Conservation (phyloP, 2,888 invertebrate species). For the Cataglyphis rosenhaueri region DNA sequence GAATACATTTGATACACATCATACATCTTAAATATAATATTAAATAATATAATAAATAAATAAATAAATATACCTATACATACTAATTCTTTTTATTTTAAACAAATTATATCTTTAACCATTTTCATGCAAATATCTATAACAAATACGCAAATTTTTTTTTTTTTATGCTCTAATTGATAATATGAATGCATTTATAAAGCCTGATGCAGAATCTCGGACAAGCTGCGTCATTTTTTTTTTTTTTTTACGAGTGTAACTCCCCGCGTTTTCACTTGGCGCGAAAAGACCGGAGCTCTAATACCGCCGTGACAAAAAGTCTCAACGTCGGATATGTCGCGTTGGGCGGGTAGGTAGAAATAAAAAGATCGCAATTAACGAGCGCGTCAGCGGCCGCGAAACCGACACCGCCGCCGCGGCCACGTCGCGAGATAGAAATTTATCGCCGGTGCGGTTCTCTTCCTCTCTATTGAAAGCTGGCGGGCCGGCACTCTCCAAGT, state of each 20-base stretch:
- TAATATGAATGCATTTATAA: background rate
- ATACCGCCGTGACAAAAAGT: conserved; percentile 55
- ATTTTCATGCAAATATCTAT: background rate
- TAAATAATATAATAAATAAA: background rate
- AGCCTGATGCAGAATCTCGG: conserved; percentile 59
- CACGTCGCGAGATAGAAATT: conserved; percentile 57
- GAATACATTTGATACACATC: background rate
- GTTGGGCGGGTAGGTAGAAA: conserved; percentile 53
- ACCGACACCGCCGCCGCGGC: conserved; percentile 48
- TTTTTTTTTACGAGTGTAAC: conserved; percentile 57
- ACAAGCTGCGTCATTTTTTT: conserved; percentile 61
- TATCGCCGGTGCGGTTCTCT: conserved; percentile 50
- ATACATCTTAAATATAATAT: background rate
- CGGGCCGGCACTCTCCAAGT: conserved; percentile 33
- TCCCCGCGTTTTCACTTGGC: conserved; percentile 60
- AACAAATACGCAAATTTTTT: background rate
- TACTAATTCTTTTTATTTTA: background rate
- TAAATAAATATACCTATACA: background rate
- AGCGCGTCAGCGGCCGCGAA: conserved; percentile 62
- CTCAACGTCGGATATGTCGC: conserved; percentile 43
- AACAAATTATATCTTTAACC: background rate
- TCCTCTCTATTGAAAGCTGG: conserved; percentile 58
- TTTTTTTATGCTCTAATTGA: background rate
- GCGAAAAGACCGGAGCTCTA: conserved; percentile 54
- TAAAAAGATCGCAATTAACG: conserved; percentile 73